These are phyloP conservation scores for Lepidostoma basale DNA, from an alignment of 1,140 invertebrate species.

Conservation along the genomic window DNA sequence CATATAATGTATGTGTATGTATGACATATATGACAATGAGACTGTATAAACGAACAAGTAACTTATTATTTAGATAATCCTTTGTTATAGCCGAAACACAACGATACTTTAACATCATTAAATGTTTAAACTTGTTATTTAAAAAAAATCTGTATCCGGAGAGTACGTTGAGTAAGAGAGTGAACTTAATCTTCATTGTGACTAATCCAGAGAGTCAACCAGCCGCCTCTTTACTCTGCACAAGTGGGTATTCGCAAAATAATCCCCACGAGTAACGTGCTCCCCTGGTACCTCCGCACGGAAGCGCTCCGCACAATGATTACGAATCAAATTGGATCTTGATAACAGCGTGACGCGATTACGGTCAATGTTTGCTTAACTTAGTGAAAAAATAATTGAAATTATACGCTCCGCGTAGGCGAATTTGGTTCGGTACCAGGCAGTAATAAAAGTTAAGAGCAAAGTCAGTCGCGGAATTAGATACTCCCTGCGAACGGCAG, in stretches of 20 bases:
- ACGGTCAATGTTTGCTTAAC: conserved; percentile 47
- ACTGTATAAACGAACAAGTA: too few species aligned
- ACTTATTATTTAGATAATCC: too few species aligned
- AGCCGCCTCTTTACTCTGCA: background rate
- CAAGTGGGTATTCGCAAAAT: conserved; percentile 16
- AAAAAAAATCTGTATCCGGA: conserved; percentile 1
- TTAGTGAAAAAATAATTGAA: conserved; percentile 48
- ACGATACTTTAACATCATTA: too few species aligned
- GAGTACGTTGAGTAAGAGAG: conserved; percentile 18
- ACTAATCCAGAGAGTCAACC: conserved; percentile 11
- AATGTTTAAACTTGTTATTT: too few species aligned
- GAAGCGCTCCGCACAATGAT: conserved; percentile 35
- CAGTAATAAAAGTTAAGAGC: conserved; percentile 33
- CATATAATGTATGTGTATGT: too few species aligned
- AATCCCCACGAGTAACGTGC: conserved; percentile 31
- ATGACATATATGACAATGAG: too few species aligned
- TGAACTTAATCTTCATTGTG: conserved; percentile 32
- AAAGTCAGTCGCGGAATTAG: conserved; percentile 19
- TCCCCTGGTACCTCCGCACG: conserved; percentile 23
- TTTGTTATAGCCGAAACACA: too few species aligned
- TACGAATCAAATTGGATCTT: conserved; percentile 46
- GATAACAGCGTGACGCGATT: conserved; percentile 46
- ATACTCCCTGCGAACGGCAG: background rate
- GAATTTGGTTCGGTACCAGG: conserved; percentile 15
- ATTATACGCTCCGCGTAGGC: conserved; percentile 35